Percentiles rank a stretch among this genome's conserved stretches.
These are phyloP conservation scores for Drosophila anomalata DNA, from an alignment of 2,888 invertebrate genomes.

Conservation along the genomic window DNA sequence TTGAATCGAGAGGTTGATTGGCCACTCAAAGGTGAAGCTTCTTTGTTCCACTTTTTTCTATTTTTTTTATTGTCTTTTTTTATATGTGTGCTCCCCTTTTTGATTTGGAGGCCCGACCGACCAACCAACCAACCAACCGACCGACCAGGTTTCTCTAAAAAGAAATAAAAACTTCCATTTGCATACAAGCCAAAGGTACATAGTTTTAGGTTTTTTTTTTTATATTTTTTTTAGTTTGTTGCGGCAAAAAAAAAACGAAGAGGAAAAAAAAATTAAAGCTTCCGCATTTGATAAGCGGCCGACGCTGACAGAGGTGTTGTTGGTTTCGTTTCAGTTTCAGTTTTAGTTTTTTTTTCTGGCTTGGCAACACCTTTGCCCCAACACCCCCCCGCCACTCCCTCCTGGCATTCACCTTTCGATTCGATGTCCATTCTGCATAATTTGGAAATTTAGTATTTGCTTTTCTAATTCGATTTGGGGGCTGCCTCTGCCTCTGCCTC, in stretches of 20 bases:
- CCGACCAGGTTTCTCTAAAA: constrained; percentile 15
- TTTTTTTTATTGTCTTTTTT: background rate
- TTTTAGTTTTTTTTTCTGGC: constrained; percentile 10
- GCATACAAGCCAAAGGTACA: constrained; percentile 6
- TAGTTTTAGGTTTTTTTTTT: background rate
- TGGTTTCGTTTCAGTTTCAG: constrained; percentile 12
- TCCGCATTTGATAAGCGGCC: constrained; percentile 73
- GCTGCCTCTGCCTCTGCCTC: background rate
- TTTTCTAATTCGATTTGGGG: constrained; percentile 67
- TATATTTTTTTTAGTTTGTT: constrained; percentile 16
- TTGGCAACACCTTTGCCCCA: constrained; percentile 51
- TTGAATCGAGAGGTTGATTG: constrained; percentile 30
- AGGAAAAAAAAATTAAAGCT: constrained; percentile 39
- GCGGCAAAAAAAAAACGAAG: constrained; percentile 40
- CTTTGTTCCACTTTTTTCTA: constrained; percentile 30
- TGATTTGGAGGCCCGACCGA: constrained; percentile 11
- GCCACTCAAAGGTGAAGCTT: constrained; percentile 44
- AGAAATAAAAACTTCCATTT: constrained; percentile 31
- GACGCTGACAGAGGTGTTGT: constrained; percentile 22
- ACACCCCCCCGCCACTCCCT: background rate
- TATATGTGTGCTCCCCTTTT: constrained; percentile 17
- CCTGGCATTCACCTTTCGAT: constrained; percentile 27
- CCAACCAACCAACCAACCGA: constrained; percentile 6
- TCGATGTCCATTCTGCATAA: constrained; percentile 34
- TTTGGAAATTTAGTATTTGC: constrained; percentile 67